Base-by-base conservation (phyloP, 1,140 invertebrate species). In the Drosophila asahinai region DNA sequence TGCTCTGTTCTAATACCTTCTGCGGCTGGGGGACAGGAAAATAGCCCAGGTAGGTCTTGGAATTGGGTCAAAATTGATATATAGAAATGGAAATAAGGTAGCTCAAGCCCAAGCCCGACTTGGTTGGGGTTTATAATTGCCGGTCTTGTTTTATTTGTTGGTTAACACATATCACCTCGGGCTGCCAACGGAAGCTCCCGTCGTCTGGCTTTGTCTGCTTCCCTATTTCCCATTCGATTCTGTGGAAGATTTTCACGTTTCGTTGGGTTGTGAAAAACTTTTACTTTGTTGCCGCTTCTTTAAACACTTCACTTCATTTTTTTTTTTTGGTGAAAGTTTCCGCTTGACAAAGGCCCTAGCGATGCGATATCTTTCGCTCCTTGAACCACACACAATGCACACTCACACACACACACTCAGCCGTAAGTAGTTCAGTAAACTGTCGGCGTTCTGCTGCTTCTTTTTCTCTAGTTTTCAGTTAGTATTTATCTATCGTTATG, bases 401-500 rank as follows among this genome's bases (percentile, higher is more conserved):
- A 38, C 36, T 12, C 11, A 38, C 12, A 38, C 6, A n/a, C n/a
- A 60, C 25, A 22, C 49, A 42, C 67, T 45, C 48, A 43, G 27
- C 30, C n/a, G 25, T 45, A 71, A 71, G 67, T 71, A 68, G 62
- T 71, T 68, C 22, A 45, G 67, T 36, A 71, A 63, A 63, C 49
- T 52, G 42, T 63, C 58, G 48, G 15, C 48, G 40, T 22, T 64
- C 14, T 27, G 42, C 62, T 65, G 52, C 62, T 45, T 42, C 52
- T 58, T 43, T 47, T 57, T 65, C 40, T 51, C 40, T 45, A 67
- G 40, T 77, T 80, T 82, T 72, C 59, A 63, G 83, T 70, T 83
- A 68, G 67, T 89, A 84, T 89, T 87, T 89, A 84, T 89, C 84
- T 89, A 81, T 84, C 77, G 80, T 89, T 87, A 73, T 89, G 73